Conservation (phyloP, 2,888 invertebrate species). For the Stegana nigrithorax region DNA sequence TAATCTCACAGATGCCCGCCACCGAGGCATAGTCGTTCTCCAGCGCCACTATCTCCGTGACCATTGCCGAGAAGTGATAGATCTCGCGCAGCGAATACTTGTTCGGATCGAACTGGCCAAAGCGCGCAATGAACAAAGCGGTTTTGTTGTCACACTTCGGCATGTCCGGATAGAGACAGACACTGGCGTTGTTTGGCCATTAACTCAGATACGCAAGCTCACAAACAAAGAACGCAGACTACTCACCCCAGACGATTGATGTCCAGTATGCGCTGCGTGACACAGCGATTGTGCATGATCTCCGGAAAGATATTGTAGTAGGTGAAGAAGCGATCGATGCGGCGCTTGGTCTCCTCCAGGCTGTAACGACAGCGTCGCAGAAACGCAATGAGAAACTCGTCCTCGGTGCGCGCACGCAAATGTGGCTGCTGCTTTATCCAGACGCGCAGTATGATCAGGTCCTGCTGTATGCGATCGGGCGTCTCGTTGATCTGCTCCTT, state of each 20-base stretch:
- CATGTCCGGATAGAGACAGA: conserved; percentile 51
- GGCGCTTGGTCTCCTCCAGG: conserved; percentile 56
- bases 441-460: conserved; percentile 68
- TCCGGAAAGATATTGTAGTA: conserved; percentile 56
- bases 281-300: conserved; percentile 48
- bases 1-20: conserved; percentile 55
- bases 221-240: too few species aligned
- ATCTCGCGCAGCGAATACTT: conserved; percentile 51
- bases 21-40: conserved; percentile 59
- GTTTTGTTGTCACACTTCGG: conserved; percentile 54
- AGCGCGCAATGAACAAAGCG: conserved; percentile 53
- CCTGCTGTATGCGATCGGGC: conserved; percentile 66
- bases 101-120: conserved; percentile 53
- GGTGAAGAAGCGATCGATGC: conserved; percentile 55
- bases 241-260: conserved; percentile 57
- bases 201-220: too few species aligned
- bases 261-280: conserved; percentile 49
- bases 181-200: conserved; percentile 15
- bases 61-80: conserved; percentile 54
- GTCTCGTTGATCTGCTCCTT: conserved; percentile 69
- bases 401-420: conserved; percentile 63
- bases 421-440: conserved; percentile 71
- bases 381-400: conserved; percentile 58
- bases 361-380: conserved; percentile 57
- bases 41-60: conserved; percentile 55